phyloP scores from a whole-genome alignment of 2,113 vertebrate genomes.

The Odobenus rosmarus region DNA sequence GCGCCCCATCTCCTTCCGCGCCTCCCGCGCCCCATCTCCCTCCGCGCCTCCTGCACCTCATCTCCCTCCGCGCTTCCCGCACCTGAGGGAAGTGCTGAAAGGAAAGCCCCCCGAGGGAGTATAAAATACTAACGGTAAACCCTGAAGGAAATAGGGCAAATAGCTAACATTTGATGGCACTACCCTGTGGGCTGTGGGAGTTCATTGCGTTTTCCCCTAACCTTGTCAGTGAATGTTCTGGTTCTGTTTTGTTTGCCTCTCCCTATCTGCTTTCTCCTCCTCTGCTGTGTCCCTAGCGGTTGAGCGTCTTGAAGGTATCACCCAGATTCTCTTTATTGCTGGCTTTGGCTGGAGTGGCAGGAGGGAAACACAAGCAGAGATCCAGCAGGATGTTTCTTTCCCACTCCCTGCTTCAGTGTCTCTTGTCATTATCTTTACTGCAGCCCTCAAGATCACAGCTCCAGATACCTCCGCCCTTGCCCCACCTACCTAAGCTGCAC shows the following conservation, averaged over 20 bases:
- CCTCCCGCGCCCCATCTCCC: too few species aligned
- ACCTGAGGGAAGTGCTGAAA: background rate
- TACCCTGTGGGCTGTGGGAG: background rate
- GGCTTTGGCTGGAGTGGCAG: background rate
- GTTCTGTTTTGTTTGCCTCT: background rate
- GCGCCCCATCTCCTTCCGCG: too few species aligned
- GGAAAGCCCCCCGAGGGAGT: background rate
- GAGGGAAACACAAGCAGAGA: background rate
- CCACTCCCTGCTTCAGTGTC: too few species aligned
- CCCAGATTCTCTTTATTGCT: background rate
- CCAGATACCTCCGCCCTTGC: too few species aligned
- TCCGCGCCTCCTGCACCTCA: too few species aligned
- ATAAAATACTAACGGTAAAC: background rate
- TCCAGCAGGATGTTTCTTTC: fast-evolving
- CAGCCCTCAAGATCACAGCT: background rate
- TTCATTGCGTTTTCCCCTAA: background rate
- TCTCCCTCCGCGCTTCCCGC: too few species aligned
- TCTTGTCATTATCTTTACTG: background rate
- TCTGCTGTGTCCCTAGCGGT: background rate
- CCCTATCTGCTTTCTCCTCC: background rate
- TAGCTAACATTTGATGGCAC: background rate
- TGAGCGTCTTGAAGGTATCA: too few species aligned
- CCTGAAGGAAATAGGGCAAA: background rate
- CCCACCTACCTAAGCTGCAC: background rate
- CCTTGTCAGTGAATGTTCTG: fast-evolving